phyloP scores from a whole-genome alignment of 1,140 invertebrate species.

The Triops longicaudatus region DNA sequence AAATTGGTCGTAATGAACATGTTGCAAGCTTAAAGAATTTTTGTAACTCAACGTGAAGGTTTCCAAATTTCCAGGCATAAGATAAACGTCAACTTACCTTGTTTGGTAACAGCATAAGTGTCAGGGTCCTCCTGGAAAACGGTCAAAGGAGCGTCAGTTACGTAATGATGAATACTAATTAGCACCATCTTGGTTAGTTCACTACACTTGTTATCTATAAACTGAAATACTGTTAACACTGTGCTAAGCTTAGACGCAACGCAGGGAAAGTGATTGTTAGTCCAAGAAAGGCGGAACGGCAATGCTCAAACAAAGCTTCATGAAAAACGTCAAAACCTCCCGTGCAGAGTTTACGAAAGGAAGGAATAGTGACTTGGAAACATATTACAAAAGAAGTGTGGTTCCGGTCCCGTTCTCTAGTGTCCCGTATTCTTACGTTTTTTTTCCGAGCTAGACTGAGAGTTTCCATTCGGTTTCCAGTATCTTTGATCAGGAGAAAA shows the following conservation, averaged over 20 bases:
- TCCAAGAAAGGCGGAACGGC: not conserved
- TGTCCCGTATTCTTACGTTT: not conserved
- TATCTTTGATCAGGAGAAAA: not conserved
- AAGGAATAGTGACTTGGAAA: not conserved
- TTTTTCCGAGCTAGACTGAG: not conserved
- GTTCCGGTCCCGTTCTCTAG: not conserved
- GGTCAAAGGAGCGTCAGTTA: constrained; percentile 6
- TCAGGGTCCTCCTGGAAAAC: constrained; percentile 20
- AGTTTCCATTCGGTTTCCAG: not conserved
- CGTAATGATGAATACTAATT: constrained; percentile 20
- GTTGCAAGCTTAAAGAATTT: not conserved
- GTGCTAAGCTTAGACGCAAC: not conserved
- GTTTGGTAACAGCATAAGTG: constrained; percentile 21
- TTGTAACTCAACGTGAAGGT: no score
- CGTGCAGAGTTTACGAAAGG: not conserved
- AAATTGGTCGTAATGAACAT: constrained; percentile 31
- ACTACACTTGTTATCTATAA: not conserved
- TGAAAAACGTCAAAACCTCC: no score
- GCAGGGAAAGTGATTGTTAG: not conserved
- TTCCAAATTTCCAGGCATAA: not conserved
- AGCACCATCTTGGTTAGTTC: constrained; percentile 10
- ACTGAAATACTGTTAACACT: not conserved
- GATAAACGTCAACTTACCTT: constrained; percentile 18
- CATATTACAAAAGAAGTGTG: not conserved
- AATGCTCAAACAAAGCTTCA: not conserved